Conservation (phyloP, 2,797 vertebrate genomes). For the Alosa sapidissima region DNA sequence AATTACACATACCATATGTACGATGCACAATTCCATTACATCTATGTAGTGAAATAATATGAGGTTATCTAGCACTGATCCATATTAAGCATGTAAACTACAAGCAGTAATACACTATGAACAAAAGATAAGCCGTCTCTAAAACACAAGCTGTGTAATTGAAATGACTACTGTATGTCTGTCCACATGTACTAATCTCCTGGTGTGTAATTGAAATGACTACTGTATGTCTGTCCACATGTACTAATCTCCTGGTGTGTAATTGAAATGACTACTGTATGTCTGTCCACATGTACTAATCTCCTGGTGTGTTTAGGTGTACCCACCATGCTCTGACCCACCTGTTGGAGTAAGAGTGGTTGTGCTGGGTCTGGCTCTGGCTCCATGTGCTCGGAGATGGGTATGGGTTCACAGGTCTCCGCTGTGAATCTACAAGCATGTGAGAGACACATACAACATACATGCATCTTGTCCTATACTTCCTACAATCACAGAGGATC, state of each 20-base stretch:
- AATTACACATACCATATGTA: too few species aligned
- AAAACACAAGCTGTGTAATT: not conserved
- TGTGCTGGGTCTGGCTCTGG: not conserved
- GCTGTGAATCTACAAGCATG: not conserved
- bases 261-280: not conserved
- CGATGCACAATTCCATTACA: not conserved
- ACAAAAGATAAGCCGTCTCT: not conserved
- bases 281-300: not conserved
- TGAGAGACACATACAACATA: not conserved
- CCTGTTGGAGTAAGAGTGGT: not conserved
- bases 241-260: not conserved
- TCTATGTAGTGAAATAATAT: not conserved
- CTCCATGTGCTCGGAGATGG: not conserved
- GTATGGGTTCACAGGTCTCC: not conserved
- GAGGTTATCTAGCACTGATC: not conserved
- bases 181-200: not conserved
- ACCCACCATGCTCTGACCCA: not conserved
- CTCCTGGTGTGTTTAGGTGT: not conserved
- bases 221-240: not conserved
- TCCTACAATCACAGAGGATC: not conserved
- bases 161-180: not conserved
- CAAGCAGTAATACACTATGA: not conserved
- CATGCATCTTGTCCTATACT: not conserved
- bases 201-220: not conserved
- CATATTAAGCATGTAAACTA: not conserved